phyloP scores from a whole-genome alignment of 2,797 vertebrate species.

The Pogoniulus pusillus region DNA sequence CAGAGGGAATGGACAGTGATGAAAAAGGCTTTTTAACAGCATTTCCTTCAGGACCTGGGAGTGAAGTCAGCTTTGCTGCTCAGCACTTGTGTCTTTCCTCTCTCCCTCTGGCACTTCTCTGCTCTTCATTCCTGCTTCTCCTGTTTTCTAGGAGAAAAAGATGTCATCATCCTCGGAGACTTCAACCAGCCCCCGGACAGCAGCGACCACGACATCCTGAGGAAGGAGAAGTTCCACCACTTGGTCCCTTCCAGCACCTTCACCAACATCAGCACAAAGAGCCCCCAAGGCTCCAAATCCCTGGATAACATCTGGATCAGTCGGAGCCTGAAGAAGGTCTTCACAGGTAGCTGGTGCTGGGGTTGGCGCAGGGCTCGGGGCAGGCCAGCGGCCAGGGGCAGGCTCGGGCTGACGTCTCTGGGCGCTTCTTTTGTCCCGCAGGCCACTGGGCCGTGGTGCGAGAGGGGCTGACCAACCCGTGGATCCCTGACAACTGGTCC shows the following conservation, averaged over 20 bases:
- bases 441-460: slow-evolving; percentile 90
- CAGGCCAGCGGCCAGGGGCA: too few relatives aligned
- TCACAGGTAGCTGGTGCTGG: slow-evolving; percentile 83
- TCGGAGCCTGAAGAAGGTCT: slow-evolving; percentile 87
- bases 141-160: slow-evolving; percentile 83
- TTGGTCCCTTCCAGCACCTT: slow-evolving; percentile 84
- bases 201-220: slow-evolving; percentile 83
- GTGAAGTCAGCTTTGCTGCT: neutral
- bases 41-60: neutral
- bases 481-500: slow-evolving; percentile 97
- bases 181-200: slow-evolving; percentile 87
- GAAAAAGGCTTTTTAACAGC: neutral
- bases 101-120: neutral
- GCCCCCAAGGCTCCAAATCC: slow-evolving; percentile 87
- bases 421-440: slow-evolving; percentile 42
- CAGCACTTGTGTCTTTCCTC: neutral
- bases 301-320: slow-evolving; percentile 97
- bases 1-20: neutral
- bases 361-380: too few relatives aligned
- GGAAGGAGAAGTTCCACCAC: slow-evolving; percentile 87
- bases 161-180: slow-evolving; percentile 88
- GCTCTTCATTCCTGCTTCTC: neutral
- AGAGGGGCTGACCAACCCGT: slow-evolving; percentile 93
- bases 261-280: slow-evolving; percentile 95
- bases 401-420: too few relatives aligned